phyloP scores from a whole-genome alignment of 1,140 invertebrate genomes.

The Leptinotarsa defecta region DNA sequence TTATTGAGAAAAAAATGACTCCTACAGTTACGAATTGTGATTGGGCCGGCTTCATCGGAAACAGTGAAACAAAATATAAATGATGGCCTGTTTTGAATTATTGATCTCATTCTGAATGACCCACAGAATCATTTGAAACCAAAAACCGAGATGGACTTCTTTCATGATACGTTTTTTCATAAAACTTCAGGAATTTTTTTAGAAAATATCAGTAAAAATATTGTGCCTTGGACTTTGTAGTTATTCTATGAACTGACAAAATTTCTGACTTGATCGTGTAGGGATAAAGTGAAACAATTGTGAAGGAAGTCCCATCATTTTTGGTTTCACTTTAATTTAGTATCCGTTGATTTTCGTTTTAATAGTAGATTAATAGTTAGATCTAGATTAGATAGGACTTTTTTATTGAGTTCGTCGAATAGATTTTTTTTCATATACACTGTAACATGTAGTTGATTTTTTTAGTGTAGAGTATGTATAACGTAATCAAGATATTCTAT shows the following conservation, averaged over 20 bases:
- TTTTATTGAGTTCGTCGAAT: background rate
- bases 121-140: background rate
- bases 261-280: constrained; percentile 32
- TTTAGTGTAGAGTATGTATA: constrained; percentile 38
- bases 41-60: background rate
- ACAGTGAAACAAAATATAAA: background rate
- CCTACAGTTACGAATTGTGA: background rate
- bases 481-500: constrained; percentile 30
- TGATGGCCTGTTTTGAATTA: constrained; percentile 1
- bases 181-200: constrained; percentile 25
- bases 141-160: background rate
- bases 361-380: background rate
- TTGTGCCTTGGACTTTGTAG: constrained; percentile 36
- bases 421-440: constrained; percentile 40
- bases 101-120: constrained; percentile 1
- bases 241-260: constrained; percentile 28
- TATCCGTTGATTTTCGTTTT: constrained; percentile 1
- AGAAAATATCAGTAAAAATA: constrained; percentile 29
- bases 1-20: background rate
- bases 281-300: constrained; percentile 10
- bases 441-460: constrained; percentile 35
- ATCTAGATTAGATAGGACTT: background rate
- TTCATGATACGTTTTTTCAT: background rate
- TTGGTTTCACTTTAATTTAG: constrained; percentile 23
- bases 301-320: constrained; percentile 1